phyloP scores from a whole-genome alignment of 1,140 invertebrate genomes.

The Mactra quadrangularis region DNA sequence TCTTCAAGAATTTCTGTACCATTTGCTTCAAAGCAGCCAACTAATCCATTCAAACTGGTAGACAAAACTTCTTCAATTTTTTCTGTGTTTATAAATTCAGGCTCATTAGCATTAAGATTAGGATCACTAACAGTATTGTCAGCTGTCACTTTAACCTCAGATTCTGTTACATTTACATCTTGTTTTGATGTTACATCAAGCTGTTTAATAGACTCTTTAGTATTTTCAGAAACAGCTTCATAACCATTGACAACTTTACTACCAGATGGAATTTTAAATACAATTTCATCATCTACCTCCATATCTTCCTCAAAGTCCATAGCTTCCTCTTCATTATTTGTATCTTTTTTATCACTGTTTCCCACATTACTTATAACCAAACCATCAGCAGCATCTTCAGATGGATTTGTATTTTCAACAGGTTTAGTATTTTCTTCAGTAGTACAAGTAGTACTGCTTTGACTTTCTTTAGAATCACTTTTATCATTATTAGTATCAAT shows the following conservation, averaged over 20 bases:
- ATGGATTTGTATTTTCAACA: background rate
- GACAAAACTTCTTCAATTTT: background rate
- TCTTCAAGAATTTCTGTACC: background rate
- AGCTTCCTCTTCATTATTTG: constrained; percentile 21
- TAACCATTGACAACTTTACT: background rate
- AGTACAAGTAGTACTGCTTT: background rate
- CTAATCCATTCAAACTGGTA: no score
- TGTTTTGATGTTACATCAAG: background rate
- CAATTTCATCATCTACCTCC: constrained; percentile 59
- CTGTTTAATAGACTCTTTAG: background rate
- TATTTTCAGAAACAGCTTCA: background rate
- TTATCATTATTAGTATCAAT: background rate
- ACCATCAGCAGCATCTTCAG: background rate
- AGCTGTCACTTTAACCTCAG: background rate
- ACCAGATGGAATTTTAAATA: background rate
- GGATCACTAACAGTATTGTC: no score
- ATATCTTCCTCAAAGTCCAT: constrained; percentile 50
- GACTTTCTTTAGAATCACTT: background rate
- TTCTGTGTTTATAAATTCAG: background rate
- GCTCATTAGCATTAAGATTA: background rate
- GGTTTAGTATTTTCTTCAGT: background rate
- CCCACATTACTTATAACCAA: background rate
- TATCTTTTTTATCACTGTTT: background rate
- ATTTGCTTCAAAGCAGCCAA: background rate
- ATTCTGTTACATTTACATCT: background rate